Base-by-base conservation (phyloP, 2,888 invertebrate genomes). In the Adelphocoris suturalis region DNA sequence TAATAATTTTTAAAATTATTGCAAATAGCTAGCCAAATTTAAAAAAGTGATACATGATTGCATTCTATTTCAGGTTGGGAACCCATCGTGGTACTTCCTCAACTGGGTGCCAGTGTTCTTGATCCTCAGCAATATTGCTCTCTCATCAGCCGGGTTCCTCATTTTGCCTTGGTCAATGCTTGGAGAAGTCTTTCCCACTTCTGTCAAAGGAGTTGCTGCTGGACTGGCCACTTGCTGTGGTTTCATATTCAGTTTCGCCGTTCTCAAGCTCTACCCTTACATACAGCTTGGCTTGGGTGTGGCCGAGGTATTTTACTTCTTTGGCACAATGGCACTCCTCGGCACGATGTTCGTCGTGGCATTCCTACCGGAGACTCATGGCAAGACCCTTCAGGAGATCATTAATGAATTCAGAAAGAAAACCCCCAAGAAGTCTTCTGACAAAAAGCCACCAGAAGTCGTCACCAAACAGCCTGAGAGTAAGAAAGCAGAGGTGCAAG, bases 161-260 rank as follows among this genome's bases (percentile, higher is more conserved):
- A 94, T 94, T 0, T 92, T 95, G 4, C 95, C 95, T 0, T 95
- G 95, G 92, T 95, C 95, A 0, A 94, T 95, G 94, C 92, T 95
- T 0, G 95, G 95, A 0, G 95, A 95, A 91, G 93, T 95, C 9
- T 95, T 94, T 91, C 95, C 95, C 0, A 92, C 93, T 13, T 94
- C 94, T 86, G 94, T 95, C 0, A 93, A 95, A 48, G 95, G 95
- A 5, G 85, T 94, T 2, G 94, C 95, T 0, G 93, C 94, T 0
- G 94, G 95, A 0, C 86, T 94, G 0, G 94, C 94, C 0, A 93
- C 94, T 0, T 94, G 94, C 68, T 90, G 93, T 0, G 94, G 93
- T 0, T 95, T 95, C 90, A 92, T 94, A 5, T 95, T 95, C 91
- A 95, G 94, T 91, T 95, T 95, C 90, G 92, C 94, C 0, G 93